These are phyloP conservation scores for Typhlichthys subterraneus DNA, from an alignment of 2,797 vertebrate genomes.

Conservation along the genomic window DNA sequence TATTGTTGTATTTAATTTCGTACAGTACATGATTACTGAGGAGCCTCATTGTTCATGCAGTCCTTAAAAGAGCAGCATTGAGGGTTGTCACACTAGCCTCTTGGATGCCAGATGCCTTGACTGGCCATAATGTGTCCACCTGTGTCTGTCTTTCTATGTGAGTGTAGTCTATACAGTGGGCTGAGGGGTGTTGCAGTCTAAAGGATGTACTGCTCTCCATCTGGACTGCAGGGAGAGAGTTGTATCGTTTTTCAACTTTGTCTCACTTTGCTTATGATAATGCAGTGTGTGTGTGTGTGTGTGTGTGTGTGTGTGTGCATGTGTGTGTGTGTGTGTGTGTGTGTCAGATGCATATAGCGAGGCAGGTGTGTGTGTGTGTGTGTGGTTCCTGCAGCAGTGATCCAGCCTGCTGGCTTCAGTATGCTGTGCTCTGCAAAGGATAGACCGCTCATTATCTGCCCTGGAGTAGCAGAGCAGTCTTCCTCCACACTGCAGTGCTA, in stretches of 20 bases:
- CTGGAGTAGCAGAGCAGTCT: no score
- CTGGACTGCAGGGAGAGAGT: no score
- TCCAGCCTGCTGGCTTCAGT: no score
- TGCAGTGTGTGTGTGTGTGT: constrained; percentile 20
- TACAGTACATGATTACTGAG: constrained; percentile 11
- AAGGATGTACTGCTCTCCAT: no score
- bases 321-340: constrained; percentile 42
- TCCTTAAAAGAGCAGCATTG: constrained; percentile 61
- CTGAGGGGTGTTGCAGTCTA: no score
- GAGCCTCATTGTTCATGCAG: constrained; percentile 41
- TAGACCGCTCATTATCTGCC: no score
- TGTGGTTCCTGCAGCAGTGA: constrained; percentile 10
- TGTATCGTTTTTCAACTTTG: no score
- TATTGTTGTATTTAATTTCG: constrained; percentile 22
- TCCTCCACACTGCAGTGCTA: no score
- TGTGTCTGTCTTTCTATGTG: no score
- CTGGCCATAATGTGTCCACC: constrained; percentile 52
- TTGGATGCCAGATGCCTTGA: constrained; percentile 57
- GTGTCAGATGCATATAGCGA: constrained; percentile 14
- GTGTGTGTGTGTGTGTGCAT: constrained; percentile 17
- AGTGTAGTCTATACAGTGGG: no score
- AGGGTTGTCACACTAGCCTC: constrained; percentile 53
- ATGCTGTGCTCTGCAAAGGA: no score
- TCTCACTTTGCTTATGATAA: background rate
- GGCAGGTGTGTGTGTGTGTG: constrained; percentile 26